phyloP scores from a whole-genome alignment of 2,888 invertebrate genomes.

The Colostygia pectinataria region DNA sequence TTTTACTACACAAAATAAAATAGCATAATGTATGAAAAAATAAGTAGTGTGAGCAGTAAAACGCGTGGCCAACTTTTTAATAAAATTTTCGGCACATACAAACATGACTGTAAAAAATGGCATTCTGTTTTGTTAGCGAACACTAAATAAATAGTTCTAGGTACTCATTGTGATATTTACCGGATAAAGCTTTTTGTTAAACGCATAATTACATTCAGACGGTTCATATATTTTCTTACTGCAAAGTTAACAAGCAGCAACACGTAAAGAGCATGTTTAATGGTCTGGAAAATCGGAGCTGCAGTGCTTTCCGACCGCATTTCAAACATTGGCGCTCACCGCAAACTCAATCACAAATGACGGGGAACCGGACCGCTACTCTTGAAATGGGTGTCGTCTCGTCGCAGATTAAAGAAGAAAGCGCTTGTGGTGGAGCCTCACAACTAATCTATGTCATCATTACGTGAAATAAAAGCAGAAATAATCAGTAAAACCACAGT shows the following conservation, averaged over 20 bases:
- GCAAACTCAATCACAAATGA: slow-evolving; percentile 55
- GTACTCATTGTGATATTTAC: no score
- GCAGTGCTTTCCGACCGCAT: slow-evolving; percentile 43
- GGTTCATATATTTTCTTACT: slow-evolving; percentile 14
- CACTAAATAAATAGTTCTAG: no score
- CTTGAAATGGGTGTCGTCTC: slow-evolving; percentile 30
- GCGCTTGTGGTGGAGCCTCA: not conserved
- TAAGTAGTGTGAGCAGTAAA: no score
- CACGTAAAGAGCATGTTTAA: slow-evolving; percentile 36
- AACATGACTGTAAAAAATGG: no score
- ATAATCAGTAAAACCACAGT: no score
- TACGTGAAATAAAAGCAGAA: no score
- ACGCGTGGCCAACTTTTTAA: no score
- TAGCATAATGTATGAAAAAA: no score
- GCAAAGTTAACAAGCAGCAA: slow-evolving; percentile 19
- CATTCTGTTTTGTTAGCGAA: no score
- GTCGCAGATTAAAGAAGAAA: slow-evolving; percentile 3
- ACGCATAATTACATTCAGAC: slow-evolving; percentile 11
- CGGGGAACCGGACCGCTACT: slow-evolving; percentile 51
- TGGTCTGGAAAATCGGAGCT: slow-evolving; percentile 42
- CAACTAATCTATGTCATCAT: no score
- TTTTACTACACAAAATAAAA: no score
- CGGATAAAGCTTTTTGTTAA: slow-evolving; percentile 1
- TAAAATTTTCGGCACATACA: no score
- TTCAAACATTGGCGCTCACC: slow-evolving; percentile 48